Evolutionary conservation across 2,113 vertebrate genomes (phyloP).

Genomic region (Cinclus cinclus): DNA sequence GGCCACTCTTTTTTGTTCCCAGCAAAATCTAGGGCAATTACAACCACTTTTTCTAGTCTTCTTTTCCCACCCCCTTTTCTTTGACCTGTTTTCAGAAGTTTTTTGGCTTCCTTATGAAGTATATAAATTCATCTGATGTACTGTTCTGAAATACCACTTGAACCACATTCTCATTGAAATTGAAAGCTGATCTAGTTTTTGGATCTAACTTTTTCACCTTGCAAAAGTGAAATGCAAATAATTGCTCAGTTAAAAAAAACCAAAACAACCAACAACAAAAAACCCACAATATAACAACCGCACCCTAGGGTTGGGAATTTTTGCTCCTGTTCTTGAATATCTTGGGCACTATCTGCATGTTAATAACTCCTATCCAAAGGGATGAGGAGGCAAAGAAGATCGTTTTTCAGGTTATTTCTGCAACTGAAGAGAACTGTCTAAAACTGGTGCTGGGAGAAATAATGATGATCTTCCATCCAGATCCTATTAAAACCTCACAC

Average conservation of each 20-base stretch:
- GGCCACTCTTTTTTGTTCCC: neutral
- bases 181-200: neutral
- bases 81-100: conserved; percentile 1
- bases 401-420: neutral
- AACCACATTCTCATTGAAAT: neutral
- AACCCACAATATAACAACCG: accelerated
- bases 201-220: neutral
- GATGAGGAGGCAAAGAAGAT: neutral
- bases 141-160: neutral
- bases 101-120: neutral
- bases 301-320: neutral
- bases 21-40: neutral
- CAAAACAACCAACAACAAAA: neutral
- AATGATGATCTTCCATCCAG: neutral
- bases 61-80: neutral
- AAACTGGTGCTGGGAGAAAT: neutral
- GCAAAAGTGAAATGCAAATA: neutral
- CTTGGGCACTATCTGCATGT: neutral
- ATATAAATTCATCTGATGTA: neutral
- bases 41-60: neutral
- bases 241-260: neutral
- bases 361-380: neutral
- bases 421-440: neutral
- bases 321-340: neutral
- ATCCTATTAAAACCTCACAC: neutral